phyloP scores from a whole-genome alignment of 2,113 vertebrate species.

The Anhinga rufa region DNA sequence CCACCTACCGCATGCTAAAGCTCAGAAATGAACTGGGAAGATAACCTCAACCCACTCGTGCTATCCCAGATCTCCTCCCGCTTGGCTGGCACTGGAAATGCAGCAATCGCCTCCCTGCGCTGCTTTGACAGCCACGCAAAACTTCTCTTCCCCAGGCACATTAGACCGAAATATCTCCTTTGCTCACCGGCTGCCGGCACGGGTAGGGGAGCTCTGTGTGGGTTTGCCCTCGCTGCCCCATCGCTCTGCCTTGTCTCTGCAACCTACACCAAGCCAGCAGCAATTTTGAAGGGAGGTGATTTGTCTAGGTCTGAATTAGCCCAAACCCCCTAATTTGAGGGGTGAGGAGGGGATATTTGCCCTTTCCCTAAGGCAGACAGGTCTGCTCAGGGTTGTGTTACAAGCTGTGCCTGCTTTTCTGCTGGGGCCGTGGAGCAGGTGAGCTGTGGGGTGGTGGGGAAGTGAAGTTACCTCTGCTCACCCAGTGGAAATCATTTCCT shows the following conservation, averaged over 20 bases:
- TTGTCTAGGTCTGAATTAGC: background rate
- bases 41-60: fast-evolving
- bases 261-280: background rate
- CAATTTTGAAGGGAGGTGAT: background rate
- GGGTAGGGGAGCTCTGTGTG: background rate
- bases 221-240: background rate
- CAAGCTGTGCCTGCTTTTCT: background rate
- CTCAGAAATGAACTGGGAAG: background rate
- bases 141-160: background rate
- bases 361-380: background rate
- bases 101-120: background rate
- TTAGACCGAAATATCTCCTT: background rate
- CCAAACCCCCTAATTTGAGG: background rate
- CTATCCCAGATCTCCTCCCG: background rate
- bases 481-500: background rate
- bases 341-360: background rate
- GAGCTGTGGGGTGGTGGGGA: background rate
- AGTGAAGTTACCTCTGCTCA: background rate
- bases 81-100: background rate
- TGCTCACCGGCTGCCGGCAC: fast-evolving
- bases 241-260: background rate
- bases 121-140: background rate
- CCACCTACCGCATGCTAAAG: background rate
- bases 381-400: background rate
- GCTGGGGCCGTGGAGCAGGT: background rate